These are phyloP conservation scores for Bembecia ichneumoniformis DNA, from an alignment of 2,888 invertebrate species.

Conservation along the genomic window DNA sequence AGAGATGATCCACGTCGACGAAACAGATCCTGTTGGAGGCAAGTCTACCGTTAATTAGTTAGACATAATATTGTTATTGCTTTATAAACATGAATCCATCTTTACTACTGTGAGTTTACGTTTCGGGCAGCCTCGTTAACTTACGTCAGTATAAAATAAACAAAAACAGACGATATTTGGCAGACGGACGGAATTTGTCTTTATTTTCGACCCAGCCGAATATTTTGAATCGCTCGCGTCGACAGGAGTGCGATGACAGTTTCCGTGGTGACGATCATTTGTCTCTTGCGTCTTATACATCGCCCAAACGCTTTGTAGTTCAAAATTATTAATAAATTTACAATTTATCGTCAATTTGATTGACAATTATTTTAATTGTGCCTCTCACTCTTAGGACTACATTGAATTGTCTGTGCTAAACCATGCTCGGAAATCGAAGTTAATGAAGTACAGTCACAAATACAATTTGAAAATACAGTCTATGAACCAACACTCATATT, in stretches of 20 bases:
- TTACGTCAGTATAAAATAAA: conserved; percentile 26
- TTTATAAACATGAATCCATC: conserved; percentile 4
- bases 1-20: conserved; percentile 91
- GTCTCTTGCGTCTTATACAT: conserved; percentile 5
- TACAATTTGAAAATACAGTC: too few species aligned
- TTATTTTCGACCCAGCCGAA: conserved; percentile 27
- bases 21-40: conserved; percentile 92
- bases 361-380: too few species aligned
- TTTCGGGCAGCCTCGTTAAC: not conserved
- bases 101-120: not conserved
- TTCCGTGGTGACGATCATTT: conserved; percentile 11
- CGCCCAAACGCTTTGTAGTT: not conserved
- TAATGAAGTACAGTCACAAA: too few species aligned
- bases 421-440: too few species aligned
- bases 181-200: conserved; percentile 31
- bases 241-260: conserved; percentile 13
- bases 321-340: too few species aligned
- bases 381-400: too few species aligned
- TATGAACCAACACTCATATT: too few species aligned
- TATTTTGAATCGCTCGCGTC: conserved; percentile 8
- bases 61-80: not conserved
- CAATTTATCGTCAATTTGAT: too few species aligned
- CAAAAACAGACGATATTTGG: conserved; percentile 33
- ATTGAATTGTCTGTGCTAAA: too few species aligned
- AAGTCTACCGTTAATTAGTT: conserved; percentile 40